A percentile compares a stretch with the other conserved stretches of the same genome.
These are phyloP conservation scores for Toxonevra muliebris DNA, from an alignment of 2,888 invertebrate species.

Conservation along the genomic window DNA sequence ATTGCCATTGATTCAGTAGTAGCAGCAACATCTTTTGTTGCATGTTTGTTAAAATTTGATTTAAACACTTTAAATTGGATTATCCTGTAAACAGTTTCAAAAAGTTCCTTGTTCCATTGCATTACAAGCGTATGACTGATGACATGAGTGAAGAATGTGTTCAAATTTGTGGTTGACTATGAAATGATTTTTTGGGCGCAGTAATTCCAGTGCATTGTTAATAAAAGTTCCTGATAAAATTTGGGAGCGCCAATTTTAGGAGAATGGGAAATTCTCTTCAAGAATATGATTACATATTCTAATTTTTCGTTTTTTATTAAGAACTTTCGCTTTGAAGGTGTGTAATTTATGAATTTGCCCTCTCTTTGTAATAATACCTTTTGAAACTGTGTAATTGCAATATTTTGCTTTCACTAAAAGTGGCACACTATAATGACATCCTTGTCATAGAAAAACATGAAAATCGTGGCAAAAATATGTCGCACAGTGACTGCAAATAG, in stretches of 20 bases:
- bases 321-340: too few relatives aligned
- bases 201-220: too few relatives aligned
- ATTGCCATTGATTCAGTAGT: slow-evolving; percentile 34
- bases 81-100: slow-evolving; percentile 58
- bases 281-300: too few relatives aligned
- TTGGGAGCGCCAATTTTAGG: too few relatives aligned
- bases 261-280: too few relatives aligned
- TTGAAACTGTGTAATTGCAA: slow-evolving; percentile 49
- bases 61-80: slow-evolving; percentile 65
- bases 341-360: too few relatives aligned
- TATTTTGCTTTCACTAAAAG: slow-evolving; percentile 41
- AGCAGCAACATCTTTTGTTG: slow-evolving; percentile 36
- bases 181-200: slow-evolving; percentile 52
- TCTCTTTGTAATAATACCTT: not conserved
- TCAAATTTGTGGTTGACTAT: slow-evolving; percentile 62
- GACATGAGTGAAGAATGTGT: slow-evolving; percentile 59
- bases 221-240: too few relatives aligned
- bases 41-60: slow-evolving; percentile 60
- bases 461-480: slow-evolving; percentile 22
- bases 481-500: too few relatives aligned
- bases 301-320: too few relatives aligned
- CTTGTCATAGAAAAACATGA: slow-evolving; percentile 28
- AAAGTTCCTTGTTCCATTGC: slow-evolving; percentile 9
- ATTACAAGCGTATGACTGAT: slow-evolving; percentile 43
- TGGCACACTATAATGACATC: slow-evolving; percentile 49